Base-by-base conservation (phyloP, 1,140 invertebrate genomes). In the Drosophila subobscura region DNA sequence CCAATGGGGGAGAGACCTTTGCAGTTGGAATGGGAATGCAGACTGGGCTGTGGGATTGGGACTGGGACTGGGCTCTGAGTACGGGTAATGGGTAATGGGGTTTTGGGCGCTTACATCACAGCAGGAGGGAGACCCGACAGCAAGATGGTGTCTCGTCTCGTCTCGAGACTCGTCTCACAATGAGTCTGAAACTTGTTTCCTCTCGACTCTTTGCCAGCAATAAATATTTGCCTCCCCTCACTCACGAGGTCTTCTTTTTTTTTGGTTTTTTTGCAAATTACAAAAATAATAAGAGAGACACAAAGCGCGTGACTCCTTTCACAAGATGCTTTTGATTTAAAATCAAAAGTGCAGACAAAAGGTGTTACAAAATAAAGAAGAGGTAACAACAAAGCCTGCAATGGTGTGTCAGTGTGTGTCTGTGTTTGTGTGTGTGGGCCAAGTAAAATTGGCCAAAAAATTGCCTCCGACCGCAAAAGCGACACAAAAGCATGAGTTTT, bases 231-330 rank as follows among this genome's bases (percentile, higher is more conserved):
- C 77, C 73, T 80, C 77, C 73, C 77, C 73, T 74, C 68, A 77
- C 77, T 86, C 63, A 41, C 58, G 46, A 20, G 0, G 44, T 67
- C 78, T 61, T 72, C 23, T 52, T 53, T 64, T 42, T 12, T 14
- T 37, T 23, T 73, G 42, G 50, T 66, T 78, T 67, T 63, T 79
- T 72, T 84, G 81, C 81, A 80, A 85, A 85, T 86, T 85, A 88
- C 83, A 84, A 84, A 84, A 84, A 72, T 84, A 83, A 84, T 78
- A 84, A 75, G 70, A 63, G 79, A 72, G 79, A 78, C 75, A 84
- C 79, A 86, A 88, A 83, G 83, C 83, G 83, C 83, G 83, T 86
- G 83, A 86, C 83, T 88, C 83, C 83, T 86, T 88, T 86, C 83
- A 86, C 83, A 83, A 76, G 78, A 65, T 73, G 72, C 76, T 37